Base-by-base conservation (phyloP, 2,797 vertebrate genomes). In the Gorsachius magnificus region DNA sequence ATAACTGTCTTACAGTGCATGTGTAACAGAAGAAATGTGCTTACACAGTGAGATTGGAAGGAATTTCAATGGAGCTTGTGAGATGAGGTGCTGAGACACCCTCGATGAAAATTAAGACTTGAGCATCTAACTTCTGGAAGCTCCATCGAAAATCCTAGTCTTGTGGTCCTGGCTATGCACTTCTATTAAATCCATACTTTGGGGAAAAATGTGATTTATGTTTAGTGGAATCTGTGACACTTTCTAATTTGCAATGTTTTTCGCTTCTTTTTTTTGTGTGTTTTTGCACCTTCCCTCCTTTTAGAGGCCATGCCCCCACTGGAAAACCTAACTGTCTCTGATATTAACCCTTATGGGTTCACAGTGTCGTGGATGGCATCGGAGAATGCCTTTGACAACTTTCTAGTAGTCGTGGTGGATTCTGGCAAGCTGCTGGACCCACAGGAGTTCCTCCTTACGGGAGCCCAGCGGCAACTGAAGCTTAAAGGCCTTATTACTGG, bases 401-500 rank as follows among this genome's bases (percentile, higher is more conserved):
- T 99, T 98, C 97, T 98, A 93, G 97, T 99, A 98, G 98, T 98
- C 97, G 99, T 99, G 98, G 99, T 99, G 95, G 99, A 99, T 97
- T 99, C 99, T 69, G 99, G 99, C 97, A 99, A 98, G 98, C 98
- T 99, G 97, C 98, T 99, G 98, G 98, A 99, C 97, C 99, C 99
- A 92, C 99, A 99, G 96, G 98, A 99, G 97, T 99, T 99, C 98
- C 98, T 98, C 87, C 98, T 99, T 96, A 98, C 98, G 7, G 99
- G 99, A 98, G 98, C 98, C 97, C 98, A 99, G 97, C 98, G 97
- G 95, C 98, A 98, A 71, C 97, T 99, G 98, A 98, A 99, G 97
- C 98, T 99, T 97, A 98, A 98, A 98, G 99, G 99, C 97, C 99
- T 99, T 97, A 99, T 99, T 98, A 99, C 99, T 38, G 99, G 99